Percentiles rank a stretch among this genome's conserved stretches.
phyloP scores from a whole-genome alignment of 2,113 vertebrate genomes.

The Vulpes vulpes region DNA sequence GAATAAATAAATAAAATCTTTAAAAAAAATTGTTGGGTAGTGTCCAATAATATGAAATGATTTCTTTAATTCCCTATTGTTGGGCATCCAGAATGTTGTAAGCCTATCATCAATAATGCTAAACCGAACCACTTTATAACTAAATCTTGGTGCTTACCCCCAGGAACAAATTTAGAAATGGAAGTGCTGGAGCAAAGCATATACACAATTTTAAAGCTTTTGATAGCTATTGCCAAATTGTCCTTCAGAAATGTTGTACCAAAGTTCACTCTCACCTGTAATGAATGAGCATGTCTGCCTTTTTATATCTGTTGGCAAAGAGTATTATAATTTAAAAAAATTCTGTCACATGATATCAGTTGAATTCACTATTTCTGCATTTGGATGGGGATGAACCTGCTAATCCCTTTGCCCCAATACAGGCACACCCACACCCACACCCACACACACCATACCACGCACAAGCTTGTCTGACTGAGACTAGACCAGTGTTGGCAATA shows the following conservation, averaged over 20 bases:
- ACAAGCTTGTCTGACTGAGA: neutral
- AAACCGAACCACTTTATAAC: neutral
- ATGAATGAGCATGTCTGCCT: neutral
- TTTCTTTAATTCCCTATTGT: neutral
- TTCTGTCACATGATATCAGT: neutral
- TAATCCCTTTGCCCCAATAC: neutral
- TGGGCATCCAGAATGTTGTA: neutral
- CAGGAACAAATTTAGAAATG: neutral
- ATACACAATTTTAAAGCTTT: neutral
- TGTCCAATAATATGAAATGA: neutral
- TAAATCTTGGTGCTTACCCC: neutral
- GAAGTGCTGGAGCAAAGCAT: neutral
- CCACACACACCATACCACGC: neutral
- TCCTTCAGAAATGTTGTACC: neutral
- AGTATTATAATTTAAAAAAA: neutral
- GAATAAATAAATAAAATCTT: too few relatives aligned
- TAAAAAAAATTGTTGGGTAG: neutral
- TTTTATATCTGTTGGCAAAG: neutral
- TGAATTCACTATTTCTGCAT: conserved; percentile 12
- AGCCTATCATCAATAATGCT: neutral
- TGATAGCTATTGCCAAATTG: neutral
- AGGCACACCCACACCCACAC: neutral
- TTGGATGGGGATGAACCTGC: neutral
- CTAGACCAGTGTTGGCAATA: neutral
- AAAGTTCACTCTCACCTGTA: neutral